These are phyloP conservation scores for Clamator glandarius DNA, from an alignment of 2,797 vertebrate species.

Conservation along the genomic window DNA sequence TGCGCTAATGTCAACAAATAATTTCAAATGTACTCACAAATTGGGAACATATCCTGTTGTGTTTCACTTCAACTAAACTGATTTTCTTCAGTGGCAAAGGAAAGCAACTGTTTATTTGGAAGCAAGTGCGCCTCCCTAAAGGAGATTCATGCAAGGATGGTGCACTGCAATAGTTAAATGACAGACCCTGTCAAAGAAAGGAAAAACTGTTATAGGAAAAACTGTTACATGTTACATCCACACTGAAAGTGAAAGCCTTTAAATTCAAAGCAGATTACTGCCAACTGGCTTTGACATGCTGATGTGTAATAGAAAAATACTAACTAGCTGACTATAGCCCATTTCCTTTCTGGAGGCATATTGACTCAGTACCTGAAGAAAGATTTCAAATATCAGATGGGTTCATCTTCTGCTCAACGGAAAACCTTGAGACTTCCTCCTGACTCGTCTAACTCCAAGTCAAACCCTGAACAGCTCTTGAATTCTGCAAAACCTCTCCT, in stretches of 20 bases:
- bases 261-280: neutral
- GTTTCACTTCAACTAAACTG: neutral
- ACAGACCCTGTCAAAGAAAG: neutral
- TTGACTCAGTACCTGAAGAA: neutral
- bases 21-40: neutral
- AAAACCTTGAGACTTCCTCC: neutral
- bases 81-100: neutral
- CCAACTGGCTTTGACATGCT: neutral
- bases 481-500: neutral
- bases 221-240: neutral
- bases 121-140: neutral
- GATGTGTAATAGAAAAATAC: neutral
- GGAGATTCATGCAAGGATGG: neutral
- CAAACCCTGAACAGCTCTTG: neutral
- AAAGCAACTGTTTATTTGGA: neutral
- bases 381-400: neutral
- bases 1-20: neutral
- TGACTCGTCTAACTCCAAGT: neutral
- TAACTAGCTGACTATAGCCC: neutral
- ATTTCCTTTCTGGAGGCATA: neutral
- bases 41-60: neutral
- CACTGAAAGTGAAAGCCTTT: neutral
- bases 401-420: neutral
- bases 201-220: neutral
- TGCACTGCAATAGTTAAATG: neutral